Evolutionary conservation across 2,888 invertebrate species (phyloP).

Genomic region (Ashinkailepas kermadecensis): DNA sequence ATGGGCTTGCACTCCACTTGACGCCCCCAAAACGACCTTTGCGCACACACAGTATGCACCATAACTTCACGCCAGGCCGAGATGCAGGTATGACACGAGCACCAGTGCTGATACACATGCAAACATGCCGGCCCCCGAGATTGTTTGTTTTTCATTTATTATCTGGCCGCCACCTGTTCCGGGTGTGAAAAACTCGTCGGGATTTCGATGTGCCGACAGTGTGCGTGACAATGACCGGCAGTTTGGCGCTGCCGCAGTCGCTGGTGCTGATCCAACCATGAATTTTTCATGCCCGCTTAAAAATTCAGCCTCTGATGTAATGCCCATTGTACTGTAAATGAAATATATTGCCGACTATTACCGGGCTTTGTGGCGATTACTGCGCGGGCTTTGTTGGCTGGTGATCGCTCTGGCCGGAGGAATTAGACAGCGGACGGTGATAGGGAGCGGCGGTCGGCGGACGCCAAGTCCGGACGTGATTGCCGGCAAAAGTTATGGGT

Average conservation of each 20-base stretch:
- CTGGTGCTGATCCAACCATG: not conserved
- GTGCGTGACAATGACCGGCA: not conserved
- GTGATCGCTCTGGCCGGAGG: not conserved
- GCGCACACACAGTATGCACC: too few species aligned
- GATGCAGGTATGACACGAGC: not conserved
- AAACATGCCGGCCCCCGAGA: not conserved
- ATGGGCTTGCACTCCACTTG: too few species aligned
- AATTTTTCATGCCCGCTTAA: conserved; percentile 10
- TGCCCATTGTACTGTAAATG: conserved; percentile 16
- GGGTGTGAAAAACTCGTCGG: not conserved
- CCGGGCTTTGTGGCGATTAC: not conserved
- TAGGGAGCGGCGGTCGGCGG: not conserved
- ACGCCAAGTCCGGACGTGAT: not conserved
- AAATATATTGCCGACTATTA: conserved; percentile 8
- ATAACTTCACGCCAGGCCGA: too few species aligned
- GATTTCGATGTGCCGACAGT: not conserved
- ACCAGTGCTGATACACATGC: not conserved
- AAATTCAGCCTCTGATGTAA: conserved; percentile 9
- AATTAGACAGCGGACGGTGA: not conserved
- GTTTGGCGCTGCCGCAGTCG: not conserved
- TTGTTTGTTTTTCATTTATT: not conserved
- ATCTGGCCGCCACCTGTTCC: not conserved
- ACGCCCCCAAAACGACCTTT: too few species aligned
- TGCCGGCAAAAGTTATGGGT: not conserved
- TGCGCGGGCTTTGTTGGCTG: not conserved